A percentile compares a stretch with the other conserved stretches of the same genome.
phyloP scores from a whole-genome alignment of 1,140 invertebrate species.

The Zaprionus ghesquierei region DNA sequence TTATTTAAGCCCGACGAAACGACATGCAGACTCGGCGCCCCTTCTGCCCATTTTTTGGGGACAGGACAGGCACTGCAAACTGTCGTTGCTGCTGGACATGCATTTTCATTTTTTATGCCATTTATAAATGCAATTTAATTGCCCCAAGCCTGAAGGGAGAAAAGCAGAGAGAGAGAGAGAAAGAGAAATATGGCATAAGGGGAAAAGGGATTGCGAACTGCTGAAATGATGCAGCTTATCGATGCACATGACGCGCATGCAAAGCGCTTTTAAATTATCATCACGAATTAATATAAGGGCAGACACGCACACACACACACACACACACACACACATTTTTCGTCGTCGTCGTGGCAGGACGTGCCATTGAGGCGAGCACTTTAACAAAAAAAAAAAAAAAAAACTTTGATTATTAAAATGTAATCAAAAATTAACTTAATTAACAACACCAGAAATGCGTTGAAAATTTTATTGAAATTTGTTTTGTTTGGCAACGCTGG shows the following conservation, averaged over 20 bases:
- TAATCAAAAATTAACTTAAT: slow-evolving; percentile 81
- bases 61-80: slow-evolving; percentile 12
- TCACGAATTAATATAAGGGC: slow-evolving; percentile 63
- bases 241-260: slow-evolving; percentile 71
- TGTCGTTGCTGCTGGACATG: slow-evolving; percentile 30
- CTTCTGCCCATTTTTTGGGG: neutral
- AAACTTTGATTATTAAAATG: slow-evolving; percentile 77
- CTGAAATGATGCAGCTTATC: slow-evolving; percentile 63
- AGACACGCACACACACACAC: neutral
- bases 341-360: slow-evolving; percentile 39
- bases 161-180: neutral
- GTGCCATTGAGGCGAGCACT: slow-evolving; percentile 49
- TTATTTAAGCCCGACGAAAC: slow-evolving; percentile 1
- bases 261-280: slow-evolving; percentile 79
- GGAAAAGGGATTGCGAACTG: slow-evolving; percentile 1
- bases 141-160: slow-evolving; percentile 16
- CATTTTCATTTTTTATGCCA: slow-evolving; percentile 61
- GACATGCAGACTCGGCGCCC: neutral
- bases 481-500: slow-evolving; percentile 12
- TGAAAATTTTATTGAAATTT: slow-evolving; percentile 51
- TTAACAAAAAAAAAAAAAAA: slow-evolving; percentile 13
- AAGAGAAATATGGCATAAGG: neutral
- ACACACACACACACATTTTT: neutral
- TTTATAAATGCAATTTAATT: slow-evolving; percentile 75
- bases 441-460: slow-evolving; percentile 57